Evolutionary conservation across 2,888 invertebrate genomes (phyloP), one percentile per base, ranked within the genome.

Genomic region (Neocrepidodera transversa): DNA sequence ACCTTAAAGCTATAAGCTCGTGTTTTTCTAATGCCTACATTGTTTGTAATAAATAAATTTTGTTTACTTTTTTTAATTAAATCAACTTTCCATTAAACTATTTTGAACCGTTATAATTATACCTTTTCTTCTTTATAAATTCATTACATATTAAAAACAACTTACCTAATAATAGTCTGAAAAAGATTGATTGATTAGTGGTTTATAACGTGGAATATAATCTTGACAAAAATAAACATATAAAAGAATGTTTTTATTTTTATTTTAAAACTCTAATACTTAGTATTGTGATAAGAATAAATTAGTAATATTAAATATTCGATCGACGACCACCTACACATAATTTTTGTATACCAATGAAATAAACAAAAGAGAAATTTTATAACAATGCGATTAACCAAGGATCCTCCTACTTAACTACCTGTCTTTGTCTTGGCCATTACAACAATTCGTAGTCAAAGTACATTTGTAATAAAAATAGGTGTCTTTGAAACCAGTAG

Each of bases 391-490:
- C 45, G n/a, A 45, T 45, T 26, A 45, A 45, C 38, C 42, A 53
- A 43, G 20, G 51, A 43, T 13, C 30, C 52, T 52, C 52, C 52
- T 23, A 52, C 30, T 43, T 18, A 20, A 42, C 17, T 52, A 43
- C 6, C 28, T 43, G 28, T 42, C 43, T 52, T 20, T 52, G 32
- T 52, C 42, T 32, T 20, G 6, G 23, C 2, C 28, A 45, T 45
- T 45, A 45, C 45, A 11, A 28, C 45, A 45, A 45, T 45, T 14
- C 11, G 23, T 23, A 17, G 23, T 28, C n/a, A 1, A 26, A 14
- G 45, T 59, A 58, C 43, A 30, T 43, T 48, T 38, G 45, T 50
- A 65, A 63, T 53, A 55, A 61, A 65, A 65, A 63, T 60, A 52
- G 54, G 36, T 45, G 54, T 63, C 60, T 45, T 50, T 49, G 53